Percentiles rank a stretch among this genome's conserved stretches.
Evolutionary conservation across 2,888 invertebrate species (phyloP).

Genomic region (Tiphia femorata): DNA sequence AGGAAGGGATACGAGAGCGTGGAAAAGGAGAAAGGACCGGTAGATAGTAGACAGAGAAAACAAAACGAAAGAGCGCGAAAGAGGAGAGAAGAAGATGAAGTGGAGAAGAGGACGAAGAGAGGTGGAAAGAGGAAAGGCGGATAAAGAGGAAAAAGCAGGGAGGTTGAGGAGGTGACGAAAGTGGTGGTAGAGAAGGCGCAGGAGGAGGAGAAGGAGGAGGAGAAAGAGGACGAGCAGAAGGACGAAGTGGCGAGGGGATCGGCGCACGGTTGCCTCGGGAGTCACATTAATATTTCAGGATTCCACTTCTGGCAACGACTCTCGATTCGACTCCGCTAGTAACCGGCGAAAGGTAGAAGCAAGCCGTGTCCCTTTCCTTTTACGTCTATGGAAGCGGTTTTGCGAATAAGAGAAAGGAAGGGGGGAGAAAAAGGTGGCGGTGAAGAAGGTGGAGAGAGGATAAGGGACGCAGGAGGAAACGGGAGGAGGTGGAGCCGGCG

Average conservation of each 20-base stretch:
- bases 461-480: background rate
- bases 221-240: background rate
- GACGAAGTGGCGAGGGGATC: background rate
- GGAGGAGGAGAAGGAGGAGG: slow-evolving; percentile 6
- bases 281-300: slow-evolving; percentile 54
- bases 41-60: background rate
- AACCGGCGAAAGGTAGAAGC: slow-evolving; percentile 9
- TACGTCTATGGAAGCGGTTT: slow-evolving; percentile 23
- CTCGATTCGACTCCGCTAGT: slow-evolving; percentile 39
- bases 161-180: slow-evolving; percentile 1
- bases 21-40: too few relatives aligned
- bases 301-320: slow-evolving; percentile 42
- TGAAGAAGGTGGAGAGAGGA: slow-evolving; percentile 8
- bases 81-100: background rate
- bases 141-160: slow-evolving; percentile 4
- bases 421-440: slow-evolving; percentile 15
- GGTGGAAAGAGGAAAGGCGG: background rate
- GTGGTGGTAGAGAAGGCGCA: slow-evolving; percentile 1
- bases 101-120: background rate
- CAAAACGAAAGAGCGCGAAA: background rate
- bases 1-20: too few relatives aligned
- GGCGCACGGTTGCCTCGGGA: slow-evolving; percentile 29
- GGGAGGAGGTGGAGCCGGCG: background rate
- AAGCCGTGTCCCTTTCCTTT: slow-evolving; percentile 36
- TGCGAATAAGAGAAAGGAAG: background rate